phyloP scores from a whole-genome alignment of 2,797 vertebrate genomes.

The Knipowitschia caucasica region DNA sequence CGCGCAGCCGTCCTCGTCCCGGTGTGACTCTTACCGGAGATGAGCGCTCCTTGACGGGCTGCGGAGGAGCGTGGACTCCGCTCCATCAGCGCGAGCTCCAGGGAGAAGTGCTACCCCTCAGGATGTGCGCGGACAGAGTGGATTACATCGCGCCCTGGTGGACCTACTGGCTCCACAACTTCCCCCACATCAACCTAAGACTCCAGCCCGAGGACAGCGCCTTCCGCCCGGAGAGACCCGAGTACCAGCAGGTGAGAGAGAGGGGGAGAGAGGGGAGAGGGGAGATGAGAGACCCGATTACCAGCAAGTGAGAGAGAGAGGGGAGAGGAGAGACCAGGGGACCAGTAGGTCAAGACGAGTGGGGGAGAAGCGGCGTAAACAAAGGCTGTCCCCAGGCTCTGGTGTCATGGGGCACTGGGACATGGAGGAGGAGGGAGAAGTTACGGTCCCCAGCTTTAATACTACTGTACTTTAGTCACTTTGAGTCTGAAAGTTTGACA shows the following conservation, averaged over 20 bases:
- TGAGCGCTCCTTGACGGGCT: slow-evolving; percentile 55
- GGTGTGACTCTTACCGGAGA: slow-evolving; percentile 28
- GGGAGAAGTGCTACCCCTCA: slow-evolving; percentile 36
- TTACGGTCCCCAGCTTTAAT: too few relatives aligned
- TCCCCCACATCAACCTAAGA: slow-evolving; percentile 83
- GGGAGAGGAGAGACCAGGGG: background rate
- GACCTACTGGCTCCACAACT: slow-evolving; percentile 88
- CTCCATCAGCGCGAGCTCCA: slow-evolving; percentile 6
- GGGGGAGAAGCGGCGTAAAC: too few relatives aligned
- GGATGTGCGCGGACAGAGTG: slow-evolving; percentile 77
- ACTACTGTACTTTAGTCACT: too few relatives aligned
- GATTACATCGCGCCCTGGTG: slow-evolving; percentile 89
- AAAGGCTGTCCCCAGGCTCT: too few relatives aligned
- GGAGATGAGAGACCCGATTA: background rate
- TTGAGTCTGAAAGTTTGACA: too few relatives aligned
- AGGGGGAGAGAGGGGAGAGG: background rate
- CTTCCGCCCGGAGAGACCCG: slow-evolving; percentile 80
- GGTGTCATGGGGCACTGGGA: too few relatives aligned
- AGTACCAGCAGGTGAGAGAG: slow-evolving; percentile 86
- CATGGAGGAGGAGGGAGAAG: too few relatives aligned
- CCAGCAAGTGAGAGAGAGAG: background rate
- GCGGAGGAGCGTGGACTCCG: slow-evolving; percentile 32
- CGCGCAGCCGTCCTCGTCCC: background rate
- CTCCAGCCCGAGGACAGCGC: slow-evolving; percentile 77
- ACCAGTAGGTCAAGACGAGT: too few relatives aligned